Evolutionary conservation across 2,888 invertebrate genomes (phyloP).

Genomic region (Drosophila mulleri): DNA sequence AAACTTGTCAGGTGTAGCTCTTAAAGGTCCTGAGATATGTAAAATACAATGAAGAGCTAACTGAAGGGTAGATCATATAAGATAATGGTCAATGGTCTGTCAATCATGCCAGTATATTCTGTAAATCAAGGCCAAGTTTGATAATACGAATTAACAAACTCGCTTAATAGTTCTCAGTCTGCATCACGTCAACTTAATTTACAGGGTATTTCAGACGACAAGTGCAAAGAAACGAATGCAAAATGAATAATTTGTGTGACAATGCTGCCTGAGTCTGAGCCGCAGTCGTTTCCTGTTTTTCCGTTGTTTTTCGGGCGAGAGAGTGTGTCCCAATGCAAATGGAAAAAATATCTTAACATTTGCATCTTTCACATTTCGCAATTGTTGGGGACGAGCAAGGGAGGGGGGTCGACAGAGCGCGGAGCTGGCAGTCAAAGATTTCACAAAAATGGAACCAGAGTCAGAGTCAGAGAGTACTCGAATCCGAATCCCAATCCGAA

Average conservation of each 20-base stretch:
- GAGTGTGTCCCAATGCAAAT: conserved; percentile 49
- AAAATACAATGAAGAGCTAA: neutral
- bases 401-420: too few relatives aligned
- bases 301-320: neutral
- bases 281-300: conserved; percentile 35
- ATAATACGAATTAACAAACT: too few relatives aligned
- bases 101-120: neutral
- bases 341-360: conserved; percentile 78
- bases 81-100: neutral
- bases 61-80: too few relatives aligned
- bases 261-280: conserved; percentile 54
- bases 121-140: too few relatives aligned
- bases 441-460: conserved; percentile 37
- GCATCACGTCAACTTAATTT: neutral
- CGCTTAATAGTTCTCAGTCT: neutral
- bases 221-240: conserved; percentile 44
- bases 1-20: neutral
- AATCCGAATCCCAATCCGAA: conserved; percentile 10
- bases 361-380: conserved; percentile 65
- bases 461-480: conserved; percentile 23
- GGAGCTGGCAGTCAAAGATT: conserved; percentile 54
- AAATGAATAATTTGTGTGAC: conserved; percentile 76
- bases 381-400: conserved; percentile 1
- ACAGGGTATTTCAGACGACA: conserved; percentile 40
- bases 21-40: neutral